Percentiles rank a stretch among this genome's conserved stretches.
phyloP scores from a whole-genome alignment of 2,797 vertebrate genomes.

The Halcyon chelicuti region DNA sequence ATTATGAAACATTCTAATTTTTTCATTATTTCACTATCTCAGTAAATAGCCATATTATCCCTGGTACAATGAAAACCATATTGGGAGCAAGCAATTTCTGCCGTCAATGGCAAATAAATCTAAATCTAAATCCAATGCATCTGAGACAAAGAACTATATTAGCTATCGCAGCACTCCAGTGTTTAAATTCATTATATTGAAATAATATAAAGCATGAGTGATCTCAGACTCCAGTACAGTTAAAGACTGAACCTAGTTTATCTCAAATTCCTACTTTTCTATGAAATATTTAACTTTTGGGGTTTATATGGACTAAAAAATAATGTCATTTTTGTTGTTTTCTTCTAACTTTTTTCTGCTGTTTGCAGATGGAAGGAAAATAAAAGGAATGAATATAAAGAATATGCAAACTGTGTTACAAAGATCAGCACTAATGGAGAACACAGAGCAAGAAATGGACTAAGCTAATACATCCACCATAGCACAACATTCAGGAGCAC shows the following conservation, averaged over 20 bases:
- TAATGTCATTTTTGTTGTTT: not conserved
- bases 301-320: not conserved
- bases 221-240: not conserved
- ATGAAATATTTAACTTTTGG: not conserved
- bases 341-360: not conserved
- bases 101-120: not conserved
- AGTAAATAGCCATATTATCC: not conserved
- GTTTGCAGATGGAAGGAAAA: not conserved
- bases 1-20: not conserved
- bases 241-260: not conserved
- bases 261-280: not conserved
- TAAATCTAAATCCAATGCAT: not conserved
- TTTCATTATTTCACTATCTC: not conserved
- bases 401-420: not conserved
- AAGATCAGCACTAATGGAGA: not conserved
- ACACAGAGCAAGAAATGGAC: not conserved
- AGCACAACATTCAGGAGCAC: not conserved
- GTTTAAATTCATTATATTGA: not conserved
- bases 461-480: not conserved
- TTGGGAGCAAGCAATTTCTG: not conserved
- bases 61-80: not conserved
- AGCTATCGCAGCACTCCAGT: not conserved
- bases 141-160: not conserved
- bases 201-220: not conserved
- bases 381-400: not conserved